Percentiles rank a stretch among this genome's conserved stretches.
These are phyloP conservation scores for Melinopterus prodromus DNA, from an alignment of 2,888 invertebrate genomes.

Conservation along the genomic window DNA sequence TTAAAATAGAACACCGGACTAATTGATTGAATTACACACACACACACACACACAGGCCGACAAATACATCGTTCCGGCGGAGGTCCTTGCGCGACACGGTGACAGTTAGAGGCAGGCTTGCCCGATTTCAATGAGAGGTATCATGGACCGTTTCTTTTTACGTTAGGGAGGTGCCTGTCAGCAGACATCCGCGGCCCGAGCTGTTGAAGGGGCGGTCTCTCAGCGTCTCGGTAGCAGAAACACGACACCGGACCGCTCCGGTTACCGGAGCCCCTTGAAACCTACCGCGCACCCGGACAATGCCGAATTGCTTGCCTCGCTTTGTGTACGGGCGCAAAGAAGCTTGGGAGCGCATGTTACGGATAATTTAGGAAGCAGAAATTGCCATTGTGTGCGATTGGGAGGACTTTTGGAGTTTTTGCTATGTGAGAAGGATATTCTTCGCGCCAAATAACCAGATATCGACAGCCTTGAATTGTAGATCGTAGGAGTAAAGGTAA, in stretches of 20 bases:
- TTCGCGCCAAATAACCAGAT: too few relatives aligned
- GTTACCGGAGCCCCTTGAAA: slow-evolving; percentile 46
- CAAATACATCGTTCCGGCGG: not conserved
- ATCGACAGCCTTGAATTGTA: too few relatives aligned
- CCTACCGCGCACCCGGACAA: slow-evolving; percentile 36
- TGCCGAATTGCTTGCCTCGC: not conserved
- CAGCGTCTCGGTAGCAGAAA: slow-evolving; percentile 46
- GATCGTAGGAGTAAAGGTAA: too few relatives aligned
- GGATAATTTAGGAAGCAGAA: not conserved
- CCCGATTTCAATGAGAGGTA: not conserved
- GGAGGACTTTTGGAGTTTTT: too few relatives aligned
- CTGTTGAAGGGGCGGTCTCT: slow-evolving; percentile 43
- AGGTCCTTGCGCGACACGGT: not conserved
- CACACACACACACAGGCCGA: not conserved
- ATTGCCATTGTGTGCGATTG: not conserved
- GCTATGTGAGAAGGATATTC: too few relatives aligned
- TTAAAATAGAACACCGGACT: not conserved
- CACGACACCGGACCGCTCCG: slow-evolving; percentile 40
- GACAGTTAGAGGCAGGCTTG: not conserved
- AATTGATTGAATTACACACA: not conserved
- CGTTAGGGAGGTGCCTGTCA: slow-evolving; percentile 37
- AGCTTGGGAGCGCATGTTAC: not conserved
- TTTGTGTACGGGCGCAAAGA: not conserved
- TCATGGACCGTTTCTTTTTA: slow-evolving; percentile 4
- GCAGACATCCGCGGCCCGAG: slow-evolving; percentile 45